A percentile compares a stretch with the other conserved stretches of the same genome.
Evolutionary conservation across 2,888 invertebrate species (phyloP).

Genomic region (Priocnemis perturbator): DNA sequence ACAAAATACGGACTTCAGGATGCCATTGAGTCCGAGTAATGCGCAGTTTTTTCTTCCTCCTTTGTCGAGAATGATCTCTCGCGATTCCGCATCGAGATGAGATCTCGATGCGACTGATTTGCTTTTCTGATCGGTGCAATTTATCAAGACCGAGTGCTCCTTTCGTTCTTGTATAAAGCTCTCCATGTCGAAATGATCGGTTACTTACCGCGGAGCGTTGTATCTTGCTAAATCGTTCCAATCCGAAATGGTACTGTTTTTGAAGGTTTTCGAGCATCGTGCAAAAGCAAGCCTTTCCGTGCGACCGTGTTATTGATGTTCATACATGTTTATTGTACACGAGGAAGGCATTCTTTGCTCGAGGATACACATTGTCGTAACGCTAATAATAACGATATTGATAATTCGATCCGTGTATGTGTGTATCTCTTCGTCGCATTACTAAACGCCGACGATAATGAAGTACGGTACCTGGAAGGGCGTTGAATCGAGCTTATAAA

Average conservation of each 20-base stretch:
- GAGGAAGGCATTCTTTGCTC: neutral
- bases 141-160: too few relatives aligned
- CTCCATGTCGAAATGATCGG: too few relatives aligned
- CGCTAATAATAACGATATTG: conserved; percentile 1
- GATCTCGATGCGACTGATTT: neutral
- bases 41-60: neutral
- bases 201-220: too few relatives aligned
- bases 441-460: conserved; percentile 24
- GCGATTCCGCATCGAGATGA: neutral
- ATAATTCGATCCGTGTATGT: neutral
- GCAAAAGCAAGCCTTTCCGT: neutral
- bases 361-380: neutral
- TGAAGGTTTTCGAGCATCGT: too few relatives aligned
- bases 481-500: conserved; percentile 52
- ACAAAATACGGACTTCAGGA: conserved; percentile 23
- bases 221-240: too few relatives aligned
- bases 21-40: conserved; percentile 23
- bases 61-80: neutral
- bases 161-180: too few relatives aligned
- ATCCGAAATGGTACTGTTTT: too few relatives aligned
- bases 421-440: conserved; percentile 6
- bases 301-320: conserved; percentile 1
- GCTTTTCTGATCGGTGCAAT: too few relatives aligned
- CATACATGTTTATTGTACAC: conserved; percentile 6
- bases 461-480: conserved; percentile 46